A percentile compares a stretch with the other conserved stretches of the same genome.
Conservation (phyloP, 2,888 invertebrate genomes). For the Trichogramma evanescens region DNA sequence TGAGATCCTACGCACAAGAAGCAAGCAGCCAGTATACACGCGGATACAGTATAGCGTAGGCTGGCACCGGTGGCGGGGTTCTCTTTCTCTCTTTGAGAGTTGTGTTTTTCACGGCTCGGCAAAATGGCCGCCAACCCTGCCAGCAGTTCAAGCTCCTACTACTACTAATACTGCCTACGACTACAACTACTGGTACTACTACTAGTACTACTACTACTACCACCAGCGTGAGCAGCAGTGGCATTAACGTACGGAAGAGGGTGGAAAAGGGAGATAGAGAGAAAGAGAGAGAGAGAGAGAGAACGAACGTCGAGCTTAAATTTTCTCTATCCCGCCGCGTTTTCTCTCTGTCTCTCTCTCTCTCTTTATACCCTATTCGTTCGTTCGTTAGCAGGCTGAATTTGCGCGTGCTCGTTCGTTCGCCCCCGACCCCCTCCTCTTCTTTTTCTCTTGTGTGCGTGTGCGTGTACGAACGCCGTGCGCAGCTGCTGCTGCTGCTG, state of each 20-base stretch:
- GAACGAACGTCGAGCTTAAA: constrained; percentile 32
- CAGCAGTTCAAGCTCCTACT: constrained; percentile 6
- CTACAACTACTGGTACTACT: too few species aligned
- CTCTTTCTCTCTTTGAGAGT: constrained; percentile 34
- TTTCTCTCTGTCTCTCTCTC: constrained; percentile 4
- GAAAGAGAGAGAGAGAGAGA: constrained; percentile 12
- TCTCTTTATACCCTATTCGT: constrained; percentile 44
- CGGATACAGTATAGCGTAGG: constrained; percentile 12
- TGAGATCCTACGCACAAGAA: constrained; percentile 14
- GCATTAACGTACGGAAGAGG: constrained; percentile 16
- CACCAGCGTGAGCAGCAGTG: neutral
- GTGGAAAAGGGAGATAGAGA: constrained; percentile 16
- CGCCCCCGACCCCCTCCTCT: constrained; percentile 2
- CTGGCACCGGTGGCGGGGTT: constrained; percentile 23
- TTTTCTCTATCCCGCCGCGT: constrained; percentile 41
- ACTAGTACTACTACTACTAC: neutral
- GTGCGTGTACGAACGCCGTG: constrained; percentile 14
- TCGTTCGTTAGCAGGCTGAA: constrained; percentile 30
- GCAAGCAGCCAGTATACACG: neutral
- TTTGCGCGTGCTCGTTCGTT: neutral
- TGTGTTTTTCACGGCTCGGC: constrained; percentile 44
- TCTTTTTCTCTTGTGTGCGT: constrained; percentile 22
- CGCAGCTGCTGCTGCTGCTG: neutral
- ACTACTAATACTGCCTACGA: too few species aligned
- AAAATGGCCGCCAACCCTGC: constrained; percentile 47